Conservation (phyloP, 2,888 invertebrate species). For the Elysia crispata region DNA sequence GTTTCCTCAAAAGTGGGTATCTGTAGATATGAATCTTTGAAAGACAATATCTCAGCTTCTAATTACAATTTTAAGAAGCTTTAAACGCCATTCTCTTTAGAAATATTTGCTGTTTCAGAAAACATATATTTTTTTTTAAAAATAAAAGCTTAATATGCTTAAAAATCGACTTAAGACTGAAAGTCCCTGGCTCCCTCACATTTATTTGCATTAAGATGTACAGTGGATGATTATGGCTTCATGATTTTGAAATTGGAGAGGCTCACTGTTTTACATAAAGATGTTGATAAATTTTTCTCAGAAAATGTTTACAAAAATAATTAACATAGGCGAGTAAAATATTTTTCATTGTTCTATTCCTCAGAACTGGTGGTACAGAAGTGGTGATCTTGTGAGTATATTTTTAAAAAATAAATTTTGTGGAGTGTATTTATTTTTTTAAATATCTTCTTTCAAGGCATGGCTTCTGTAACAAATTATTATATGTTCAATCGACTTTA, state of each 20-base stretch:
- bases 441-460: not conserved
- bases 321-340: not conserved
- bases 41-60: too few relatives aligned
- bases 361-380: conserved; percentile 71
- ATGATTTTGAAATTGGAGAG: not conserved
- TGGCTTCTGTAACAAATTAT: not conserved
- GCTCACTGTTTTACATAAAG: not conserved
- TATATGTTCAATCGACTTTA: not conserved
- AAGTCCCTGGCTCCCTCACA: too few relatives aligned
- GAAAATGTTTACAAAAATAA: too few relatives aligned
- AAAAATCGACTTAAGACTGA: too few relatives aligned
- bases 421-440: not conserved
- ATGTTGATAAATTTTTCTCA: not conserved
- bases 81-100: too few relatives aligned
- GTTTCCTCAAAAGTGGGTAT: too few relatives aligned
- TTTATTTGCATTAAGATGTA: not conserved
- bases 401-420: too few relatives aligned
- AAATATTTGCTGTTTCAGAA: too few relatives aligned
- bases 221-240: not conserved
- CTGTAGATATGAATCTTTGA: too few relatives aligned
- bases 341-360: conserved; percentile 34
- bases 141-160: too few relatives aligned
- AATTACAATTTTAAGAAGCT: too few relatives aligned
- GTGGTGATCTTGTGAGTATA: conserved; percentile 63
- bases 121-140: too few relatives aligned